Conservation (phyloP, 2,113 vertebrate genomes). For the Pteropus alecto region DNA sequence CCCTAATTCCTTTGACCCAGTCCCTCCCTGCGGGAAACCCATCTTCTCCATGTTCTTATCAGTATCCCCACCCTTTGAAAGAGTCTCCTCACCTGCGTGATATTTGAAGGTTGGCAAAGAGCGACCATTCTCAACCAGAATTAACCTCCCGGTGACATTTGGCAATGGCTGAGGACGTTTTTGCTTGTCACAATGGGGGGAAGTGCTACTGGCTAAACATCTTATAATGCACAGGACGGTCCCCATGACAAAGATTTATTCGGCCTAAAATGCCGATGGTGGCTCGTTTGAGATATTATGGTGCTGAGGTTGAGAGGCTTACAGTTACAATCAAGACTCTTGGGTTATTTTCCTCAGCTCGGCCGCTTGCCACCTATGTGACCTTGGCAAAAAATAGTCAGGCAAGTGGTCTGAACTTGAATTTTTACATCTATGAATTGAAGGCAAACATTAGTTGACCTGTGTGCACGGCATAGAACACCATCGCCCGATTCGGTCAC, state of each 20-base stretch:
- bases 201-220: background rate
- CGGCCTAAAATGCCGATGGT: too few relatives aligned
- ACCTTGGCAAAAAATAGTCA: background rate
- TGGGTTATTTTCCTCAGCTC: background rate
- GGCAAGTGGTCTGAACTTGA: background rate
- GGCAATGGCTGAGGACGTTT: background rate
- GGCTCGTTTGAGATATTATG: background rate
- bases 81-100: background rate
- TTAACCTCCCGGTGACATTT: background rate
- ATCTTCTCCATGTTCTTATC: background rate
- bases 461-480: rapidly evolving
- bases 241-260: background rate
- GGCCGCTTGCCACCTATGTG: background rate
- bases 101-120: background rate
- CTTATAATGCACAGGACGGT: background rate
- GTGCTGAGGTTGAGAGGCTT: background rate
- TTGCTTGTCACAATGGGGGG: background rate
- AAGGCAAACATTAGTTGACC: background rate
- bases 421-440: background rate
- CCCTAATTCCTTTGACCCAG: background rate
- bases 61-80: background rate
- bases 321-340: background rate
- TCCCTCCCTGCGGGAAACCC: background rate
- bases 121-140: background rate
- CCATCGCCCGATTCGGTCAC: too few relatives aligned